Conservation (phyloP, 2,888 invertebrate genomes). For the Campopleginae sp. region DNA sequence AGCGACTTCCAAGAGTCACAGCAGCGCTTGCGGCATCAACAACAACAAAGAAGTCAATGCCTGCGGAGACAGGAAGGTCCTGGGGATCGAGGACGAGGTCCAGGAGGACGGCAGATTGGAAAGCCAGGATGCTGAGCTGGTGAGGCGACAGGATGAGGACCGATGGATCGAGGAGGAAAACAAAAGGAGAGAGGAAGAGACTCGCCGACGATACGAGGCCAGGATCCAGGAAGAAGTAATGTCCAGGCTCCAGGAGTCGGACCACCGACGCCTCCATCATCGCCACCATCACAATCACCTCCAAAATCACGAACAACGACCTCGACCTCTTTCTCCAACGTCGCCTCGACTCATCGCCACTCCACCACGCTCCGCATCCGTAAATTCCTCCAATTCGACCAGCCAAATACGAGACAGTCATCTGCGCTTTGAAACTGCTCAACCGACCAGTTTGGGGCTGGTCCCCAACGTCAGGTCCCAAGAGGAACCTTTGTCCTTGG, state of each 20-base stretch:
- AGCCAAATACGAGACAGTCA: conserved; percentile 72
- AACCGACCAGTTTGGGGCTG: conserved; percentile 55
- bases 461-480: conserved; percentile 81
- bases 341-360: conserved; percentile 47
- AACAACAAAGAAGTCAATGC: conserved; percentile 65
- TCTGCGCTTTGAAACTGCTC: conserved; percentile 70
- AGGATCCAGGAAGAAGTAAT: conserved; percentile 74
- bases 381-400: conserved; percentile 36
- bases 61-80: conserved; percentile 14
- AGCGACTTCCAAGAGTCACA: conserved; percentile 47
- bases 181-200: conserved; percentile 61
- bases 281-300: conserved; percentile 35
- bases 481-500: conserved; percentile 88
- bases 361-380: conserved; percentile 60
- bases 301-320: conserved; percentile 22
- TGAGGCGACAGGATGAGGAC: conserved; percentile 43
- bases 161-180: conserved; percentile 66
- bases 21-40: conserved; percentile 10
- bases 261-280: conserved; percentile 48
- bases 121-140: conserved; percentile 24
- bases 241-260: conserved; percentile 70
- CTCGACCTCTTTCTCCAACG: conserved; percentile 45
- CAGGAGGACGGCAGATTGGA: conserved; percentile 37
- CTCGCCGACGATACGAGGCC: conserved; percentile 66
- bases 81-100: conserved; percentile 43